These are phyloP conservation scores for Drosophila ercepeae DNA, from an alignment of 1,140 invertebrate species.

Conservation along the genomic window DNA sequence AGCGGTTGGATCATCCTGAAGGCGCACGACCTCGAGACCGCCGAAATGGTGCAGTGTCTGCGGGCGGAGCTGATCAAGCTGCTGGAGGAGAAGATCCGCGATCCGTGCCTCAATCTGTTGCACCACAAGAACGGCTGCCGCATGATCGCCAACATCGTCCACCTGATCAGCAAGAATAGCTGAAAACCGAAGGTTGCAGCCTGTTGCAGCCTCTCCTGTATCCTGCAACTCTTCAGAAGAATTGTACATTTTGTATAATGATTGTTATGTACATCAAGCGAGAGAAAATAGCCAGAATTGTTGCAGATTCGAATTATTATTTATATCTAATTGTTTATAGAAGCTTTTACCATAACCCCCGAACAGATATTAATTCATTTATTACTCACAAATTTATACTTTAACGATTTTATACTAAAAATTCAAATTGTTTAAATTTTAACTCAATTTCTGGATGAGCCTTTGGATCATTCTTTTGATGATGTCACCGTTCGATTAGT, in stretches of 20 bases:
- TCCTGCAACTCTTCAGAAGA: constrained; percentile 8
- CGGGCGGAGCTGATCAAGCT: constrained; percentile 89
- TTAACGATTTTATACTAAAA: too few relatives aligned
- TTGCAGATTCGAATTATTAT: too few relatives aligned
- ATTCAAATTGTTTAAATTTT: too few relatives aligned
- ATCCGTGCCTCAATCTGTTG: constrained; percentile 90
- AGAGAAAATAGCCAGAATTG: constrained; percentile 5
- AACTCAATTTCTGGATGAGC: too few relatives aligned
- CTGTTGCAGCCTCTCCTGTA: background rate
- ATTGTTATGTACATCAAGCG: constrained; percentile 8
- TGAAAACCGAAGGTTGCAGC: constrained; percentile 16
- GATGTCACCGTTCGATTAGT: too few relatives aligned
- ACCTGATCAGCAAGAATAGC: constrained; percentile 72
- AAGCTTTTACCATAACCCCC: too few relatives aligned
- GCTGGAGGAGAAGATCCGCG: constrained; percentile 91
- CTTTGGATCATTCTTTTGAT: too few relatives aligned
- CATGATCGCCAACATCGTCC: constrained; percentile 92
- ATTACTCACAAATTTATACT: too few relatives aligned
- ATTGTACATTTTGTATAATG: constrained; percentile 31
- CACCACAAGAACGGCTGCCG: constrained; percentile 90
- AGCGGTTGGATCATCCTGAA: constrained; percentile 94
- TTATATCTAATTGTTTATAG: too few relatives aligned
- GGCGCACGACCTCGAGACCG: constrained; percentile 90
- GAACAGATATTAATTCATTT: too few relatives aligned
- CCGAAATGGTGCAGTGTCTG: constrained; percentile 90